These are phyloP conservation scores for Periophthalmodon schlosseri DNA, from an alignment of 2,113 vertebrate genomes.

Conservation along the genomic window DNA sequence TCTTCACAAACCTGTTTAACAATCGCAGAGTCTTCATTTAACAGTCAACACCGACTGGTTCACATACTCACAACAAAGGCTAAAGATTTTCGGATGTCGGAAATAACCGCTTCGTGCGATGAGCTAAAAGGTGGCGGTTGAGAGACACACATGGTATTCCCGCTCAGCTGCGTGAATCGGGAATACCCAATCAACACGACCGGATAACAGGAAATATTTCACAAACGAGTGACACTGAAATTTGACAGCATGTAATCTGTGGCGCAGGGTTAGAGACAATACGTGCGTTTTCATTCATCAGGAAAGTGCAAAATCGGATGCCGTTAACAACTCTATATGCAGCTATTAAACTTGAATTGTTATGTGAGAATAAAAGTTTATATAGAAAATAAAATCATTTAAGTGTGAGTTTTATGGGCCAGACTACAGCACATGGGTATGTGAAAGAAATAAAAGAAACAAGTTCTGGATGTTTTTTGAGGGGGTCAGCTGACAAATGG, in stretches of 20 bases:
- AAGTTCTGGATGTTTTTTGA: too few species aligned
- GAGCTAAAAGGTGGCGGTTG: not conserved
- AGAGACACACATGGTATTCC: not conserved
- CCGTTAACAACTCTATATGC: not conserved
- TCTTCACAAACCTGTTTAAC: conserved; percentile 38
- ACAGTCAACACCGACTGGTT: conserved; percentile 14
- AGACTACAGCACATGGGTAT: too few species aligned
- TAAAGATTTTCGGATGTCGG: not conserved
- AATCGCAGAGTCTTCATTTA: conserved; percentile 33
- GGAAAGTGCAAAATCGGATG: not conserved
- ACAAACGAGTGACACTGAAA: too few species aligned
- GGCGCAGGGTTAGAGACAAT: conserved; percentile 8
- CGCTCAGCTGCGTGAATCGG: not conserved
- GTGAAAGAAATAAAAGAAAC: too few species aligned
- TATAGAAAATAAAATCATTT: not conserved
- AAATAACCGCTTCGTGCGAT: not conserved
- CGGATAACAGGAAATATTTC: not conserved
- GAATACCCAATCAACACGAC: not conserved
- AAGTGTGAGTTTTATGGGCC: too few species aligned
- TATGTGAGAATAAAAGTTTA: too few species aligned
- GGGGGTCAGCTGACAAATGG: too few species aligned
- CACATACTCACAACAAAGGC: not conserved
- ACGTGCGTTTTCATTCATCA: conserved; percentile 7
- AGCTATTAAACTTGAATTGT: not conserved
- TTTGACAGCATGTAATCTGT: not conserved